A percentile compares a stretch with the other conserved stretches of the same genome.
Conservation (phyloP, 2,888 invertebrate genomes). For the Amblyteles armatorius region DNA sequence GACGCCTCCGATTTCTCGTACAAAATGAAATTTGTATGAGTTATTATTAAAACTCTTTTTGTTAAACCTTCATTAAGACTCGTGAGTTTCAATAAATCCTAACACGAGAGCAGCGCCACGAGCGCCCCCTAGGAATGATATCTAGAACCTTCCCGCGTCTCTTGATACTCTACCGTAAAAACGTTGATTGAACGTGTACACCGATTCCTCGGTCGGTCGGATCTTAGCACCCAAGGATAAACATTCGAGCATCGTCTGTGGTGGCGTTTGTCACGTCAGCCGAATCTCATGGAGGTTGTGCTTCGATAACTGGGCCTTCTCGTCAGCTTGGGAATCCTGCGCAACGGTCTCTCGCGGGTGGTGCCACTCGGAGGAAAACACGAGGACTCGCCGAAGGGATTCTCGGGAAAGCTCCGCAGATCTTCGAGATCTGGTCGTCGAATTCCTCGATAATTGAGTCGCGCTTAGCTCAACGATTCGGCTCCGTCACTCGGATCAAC, state of each 20-base stretch:
- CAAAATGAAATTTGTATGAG: too few species aligned
- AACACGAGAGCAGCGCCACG: too few species aligned
- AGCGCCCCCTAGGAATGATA: too few species aligned
- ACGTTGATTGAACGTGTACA: too few species aligned
- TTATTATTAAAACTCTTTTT: too few species aligned
- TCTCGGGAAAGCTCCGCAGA: not conserved
- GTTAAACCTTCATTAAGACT: too few species aligned
- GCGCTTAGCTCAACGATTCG: not conserved
- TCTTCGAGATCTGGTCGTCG: not conserved
- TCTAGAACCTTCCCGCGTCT: too few species aligned
- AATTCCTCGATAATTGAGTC: not conserved
- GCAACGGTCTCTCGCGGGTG: constrained; percentile 2
- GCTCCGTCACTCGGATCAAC: not conserved
- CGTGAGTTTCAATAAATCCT: too few species aligned
- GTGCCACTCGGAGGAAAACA: not conserved
- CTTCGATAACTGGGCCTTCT: constrained; percentile 35
- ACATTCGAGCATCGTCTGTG: constrained; percentile 54
- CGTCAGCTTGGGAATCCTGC: constrained; percentile 21
- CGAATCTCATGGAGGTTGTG: constrained; percentile 40
- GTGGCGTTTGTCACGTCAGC: constrained; percentile 48
- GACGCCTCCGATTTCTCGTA: too few species aligned
- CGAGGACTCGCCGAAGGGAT: constrained; percentile 23
- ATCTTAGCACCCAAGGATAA: constrained; percentile 37
- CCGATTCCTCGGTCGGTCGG: not conserved
- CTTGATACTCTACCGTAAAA: too few species aligned